Conservation (phyloP, 2,888 invertebrate genomes). For the Acronicta alni region DNA sequence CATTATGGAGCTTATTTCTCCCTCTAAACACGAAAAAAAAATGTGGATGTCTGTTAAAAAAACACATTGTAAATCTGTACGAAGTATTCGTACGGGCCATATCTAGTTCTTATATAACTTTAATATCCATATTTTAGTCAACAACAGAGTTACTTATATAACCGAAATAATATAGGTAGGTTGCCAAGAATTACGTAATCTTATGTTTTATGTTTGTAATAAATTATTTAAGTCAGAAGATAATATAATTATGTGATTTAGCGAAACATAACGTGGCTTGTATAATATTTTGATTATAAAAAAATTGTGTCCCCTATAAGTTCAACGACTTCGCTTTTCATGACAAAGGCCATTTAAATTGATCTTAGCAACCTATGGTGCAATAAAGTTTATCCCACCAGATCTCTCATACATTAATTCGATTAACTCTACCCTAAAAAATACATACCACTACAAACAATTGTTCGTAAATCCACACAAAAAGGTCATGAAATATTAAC, state of each 20-base stretch:
- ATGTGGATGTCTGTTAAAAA: too few relatives aligned
- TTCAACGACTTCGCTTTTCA: constrained; percentile 41
- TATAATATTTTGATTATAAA: neutral
- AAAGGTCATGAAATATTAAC: constrained; percentile 64
- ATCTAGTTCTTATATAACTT: constrained; percentile 20
- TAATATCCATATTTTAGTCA: constrained; percentile 9
- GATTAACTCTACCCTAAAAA: constrained; percentile 53
- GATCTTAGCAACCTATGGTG: constrained; percentile 36
- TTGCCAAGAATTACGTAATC: constrained; percentile 20
- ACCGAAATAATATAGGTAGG: constrained; percentile 16
- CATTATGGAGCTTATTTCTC: too few relatives aligned
- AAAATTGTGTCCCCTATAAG: constrained; percentile 33
- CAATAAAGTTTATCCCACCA: constrained; percentile 37
- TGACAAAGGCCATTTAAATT: constrained; percentile 47
- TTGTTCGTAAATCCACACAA: constrained; percentile 57
- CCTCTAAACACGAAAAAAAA: too few relatives aligned
- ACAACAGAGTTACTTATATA: constrained; percentile 16
- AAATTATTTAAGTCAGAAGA: neutral
- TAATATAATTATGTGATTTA: neutral
- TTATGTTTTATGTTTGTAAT: constrained; percentile 5
- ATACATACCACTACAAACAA: constrained; percentile 56
- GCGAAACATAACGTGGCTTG: neutral
- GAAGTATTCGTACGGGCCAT: too few relatives aligned
- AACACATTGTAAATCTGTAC: too few relatives aligned
- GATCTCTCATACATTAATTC: constrained; percentile 43